phyloP scores from a whole-genome alignment of 2,888 invertebrate genomes.

The Stenchaetothrips biformis region DNA sequence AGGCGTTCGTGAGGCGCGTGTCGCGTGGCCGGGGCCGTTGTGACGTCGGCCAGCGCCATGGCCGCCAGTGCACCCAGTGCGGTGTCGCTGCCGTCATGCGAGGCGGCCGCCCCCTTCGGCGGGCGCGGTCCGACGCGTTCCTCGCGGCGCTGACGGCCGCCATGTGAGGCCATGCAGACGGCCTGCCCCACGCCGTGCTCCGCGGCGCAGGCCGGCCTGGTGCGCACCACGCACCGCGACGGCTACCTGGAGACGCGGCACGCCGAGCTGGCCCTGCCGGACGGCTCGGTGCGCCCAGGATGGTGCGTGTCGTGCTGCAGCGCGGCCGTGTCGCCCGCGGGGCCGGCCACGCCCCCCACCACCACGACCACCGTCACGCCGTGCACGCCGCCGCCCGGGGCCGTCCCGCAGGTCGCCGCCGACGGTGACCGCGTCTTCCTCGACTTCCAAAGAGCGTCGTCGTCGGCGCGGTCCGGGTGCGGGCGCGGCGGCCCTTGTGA shows the following conservation, averaged over 20 bases:
- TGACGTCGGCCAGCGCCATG: neutral
- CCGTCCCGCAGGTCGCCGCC: neutral
- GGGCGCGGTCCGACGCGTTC: neutral
- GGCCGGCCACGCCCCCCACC: neutral
- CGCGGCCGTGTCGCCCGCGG: neutral
- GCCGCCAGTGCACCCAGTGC: neutral
- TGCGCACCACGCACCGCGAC: neutral
- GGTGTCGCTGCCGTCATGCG: neutral
- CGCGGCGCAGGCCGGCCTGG: no score
- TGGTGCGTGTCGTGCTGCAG: neutral
- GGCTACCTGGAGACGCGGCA: slow-evolving; percentile 12
- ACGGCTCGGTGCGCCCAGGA: no score
- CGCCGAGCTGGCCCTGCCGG: no score
- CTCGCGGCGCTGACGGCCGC: neutral
- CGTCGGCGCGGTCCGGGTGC: neutral
- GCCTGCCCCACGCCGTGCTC: neutral
- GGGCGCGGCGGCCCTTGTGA: neutral
- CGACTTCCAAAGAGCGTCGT: neutral
- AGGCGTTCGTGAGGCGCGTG: slow-evolving; percentile 12
- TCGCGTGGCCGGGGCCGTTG: neutral
- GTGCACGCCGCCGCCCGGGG: slow-evolving; percentile 12
- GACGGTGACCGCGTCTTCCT: slow-evolving; percentile 16
- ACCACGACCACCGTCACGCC: slow-evolving; percentile 6
- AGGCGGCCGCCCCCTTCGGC: neutral
- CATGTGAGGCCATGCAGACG: neutral